Conservation (phyloP, 1,140 invertebrate genomes). For the Nasonia giraulti region DNA sequence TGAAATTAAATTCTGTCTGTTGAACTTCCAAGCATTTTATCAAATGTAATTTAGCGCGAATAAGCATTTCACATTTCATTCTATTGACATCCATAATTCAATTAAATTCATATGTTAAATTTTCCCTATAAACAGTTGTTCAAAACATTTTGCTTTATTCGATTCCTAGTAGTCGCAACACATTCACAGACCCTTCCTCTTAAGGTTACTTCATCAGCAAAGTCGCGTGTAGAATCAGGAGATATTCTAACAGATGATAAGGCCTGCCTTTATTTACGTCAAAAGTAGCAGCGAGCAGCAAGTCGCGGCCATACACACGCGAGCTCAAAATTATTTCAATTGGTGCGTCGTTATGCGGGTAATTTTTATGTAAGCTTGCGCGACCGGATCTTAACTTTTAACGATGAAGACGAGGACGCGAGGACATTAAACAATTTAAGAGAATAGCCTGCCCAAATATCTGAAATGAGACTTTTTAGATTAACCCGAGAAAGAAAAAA, state of each 20-base stretch:
- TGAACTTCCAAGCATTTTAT: too few relatives aligned
- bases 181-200: slow-evolving; percentile 49
- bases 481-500: background rate
- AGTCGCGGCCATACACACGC: slow-evolving; percentile 24
- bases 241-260: slow-evolving; percentile 57
- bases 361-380: slow-evolving; percentile 11
- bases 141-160: background rate
- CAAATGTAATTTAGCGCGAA: too few relatives aligned
- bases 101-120: background rate
- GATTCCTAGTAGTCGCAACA: background rate
- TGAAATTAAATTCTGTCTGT: too few relatives aligned
- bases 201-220: slow-evolving; percentile 57
- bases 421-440: slow-evolving; percentile 27
- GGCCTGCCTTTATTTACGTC: slow-evolving; percentile 53
- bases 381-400: slow-evolving; percentile 18
- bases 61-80: too few relatives aligned
- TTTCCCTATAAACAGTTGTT: background rate
- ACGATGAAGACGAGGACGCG: background rate
- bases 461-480: slow-evolving; percentile 31
- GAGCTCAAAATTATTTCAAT: slow-evolving; percentile 47
- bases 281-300: slow-evolving; percentile 5
- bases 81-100: too few relatives aligned
- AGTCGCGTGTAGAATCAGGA: slow-evolving; percentile 54
- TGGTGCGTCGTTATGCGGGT: slow-evolving; percentile 38
- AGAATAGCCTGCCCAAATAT: background rate